Percentiles rank a stretch among this genome's conserved stretches.
Conservation (phyloP, 2,797 vertebrate genomes). For the Tinamus major region DNA sequence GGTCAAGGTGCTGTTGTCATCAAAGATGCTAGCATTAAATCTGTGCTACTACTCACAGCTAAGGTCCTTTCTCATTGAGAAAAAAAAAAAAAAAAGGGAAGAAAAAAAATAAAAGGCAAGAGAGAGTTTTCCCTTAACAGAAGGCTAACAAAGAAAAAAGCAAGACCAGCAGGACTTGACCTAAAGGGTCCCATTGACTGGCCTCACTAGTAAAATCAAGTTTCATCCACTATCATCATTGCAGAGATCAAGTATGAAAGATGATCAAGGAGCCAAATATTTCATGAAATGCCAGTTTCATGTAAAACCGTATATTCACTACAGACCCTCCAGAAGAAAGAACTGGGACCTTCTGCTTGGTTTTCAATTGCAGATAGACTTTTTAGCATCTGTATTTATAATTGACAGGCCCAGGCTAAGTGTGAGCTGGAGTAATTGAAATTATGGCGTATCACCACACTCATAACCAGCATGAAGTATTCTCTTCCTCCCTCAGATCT, state of each 20-base stretch:
- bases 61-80: not conserved
- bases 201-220: not conserved
- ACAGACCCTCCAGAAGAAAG: not conserved
- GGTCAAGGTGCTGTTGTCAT: not conserved
- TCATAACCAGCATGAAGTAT: not conserved
- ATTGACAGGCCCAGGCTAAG: not conserved
- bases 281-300: not conserved
- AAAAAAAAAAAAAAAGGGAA: no score
- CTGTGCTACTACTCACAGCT: not conserved
- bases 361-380: not conserved
- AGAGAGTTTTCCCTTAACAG: not conserved
- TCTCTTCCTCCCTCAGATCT: not conserved
- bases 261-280: not conserved
- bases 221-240: not conserved
- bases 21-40: not conserved
- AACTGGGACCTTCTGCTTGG: not conserved
- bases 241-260: not conserved
- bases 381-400: not conserved
- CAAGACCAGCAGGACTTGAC: not conserved
- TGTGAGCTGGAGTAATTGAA: not conserved
- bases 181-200: rapidly evolving
- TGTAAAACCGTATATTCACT: not conserved
- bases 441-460: not conserved
- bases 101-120: no score
- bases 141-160: not conserved